Evolutionary conservation across 2,113 vertebrate species (phyloP), one percentile per base, ranked within the genome.

Genomic region (Phainopepla nitens): DNA sequence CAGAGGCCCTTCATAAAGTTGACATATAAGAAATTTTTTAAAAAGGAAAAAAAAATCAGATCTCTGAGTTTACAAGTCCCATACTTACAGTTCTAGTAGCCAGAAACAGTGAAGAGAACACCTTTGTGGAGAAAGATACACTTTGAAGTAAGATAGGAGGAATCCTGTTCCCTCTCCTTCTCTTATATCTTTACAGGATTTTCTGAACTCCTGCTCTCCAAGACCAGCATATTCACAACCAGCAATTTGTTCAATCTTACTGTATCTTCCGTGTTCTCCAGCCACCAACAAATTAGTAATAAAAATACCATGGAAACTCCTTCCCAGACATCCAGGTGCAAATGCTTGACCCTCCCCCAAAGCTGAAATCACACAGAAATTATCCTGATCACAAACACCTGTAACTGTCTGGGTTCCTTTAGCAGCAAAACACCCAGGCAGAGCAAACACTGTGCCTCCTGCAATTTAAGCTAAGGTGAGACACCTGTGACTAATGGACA

Each of bases 21-120:
- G 44, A 60, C 22, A n/a, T 19, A 41, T 1, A 83, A 56, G 6
- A 45, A 28, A 7, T 2, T 57, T 39, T 47, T 15, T 0, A 4
- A 10, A 39, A 39, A 21, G 3, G 29, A 4, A 23, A 17, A 49
- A 19, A 19, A 2, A 56, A 62, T 33, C 13, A 27, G 35, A 16
- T 39, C 39, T 79, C 27, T 47, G 35, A 56, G 8, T 76, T 82
- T 72, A 24, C 31, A 42, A 41, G 35, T 54, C 56, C 11, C 33
- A 16, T 73, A 70, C 29, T 82, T 78, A 85, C 24, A 60, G 35
- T 13, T 56, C 29, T 39, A 42, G 24, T 20, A 79, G 29, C 31
- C 56, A 47, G 72, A 22, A 87, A 73, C 13, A 31, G 21, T 47
- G 47, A 72, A 61, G 31, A 22, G 82, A 94, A 77, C 18, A 35